These are phyloP conservation scores for Zeuzera pyrina DNA, from an alignment of 2,888 invertebrate species.

Conservation along the genomic window DNA sequence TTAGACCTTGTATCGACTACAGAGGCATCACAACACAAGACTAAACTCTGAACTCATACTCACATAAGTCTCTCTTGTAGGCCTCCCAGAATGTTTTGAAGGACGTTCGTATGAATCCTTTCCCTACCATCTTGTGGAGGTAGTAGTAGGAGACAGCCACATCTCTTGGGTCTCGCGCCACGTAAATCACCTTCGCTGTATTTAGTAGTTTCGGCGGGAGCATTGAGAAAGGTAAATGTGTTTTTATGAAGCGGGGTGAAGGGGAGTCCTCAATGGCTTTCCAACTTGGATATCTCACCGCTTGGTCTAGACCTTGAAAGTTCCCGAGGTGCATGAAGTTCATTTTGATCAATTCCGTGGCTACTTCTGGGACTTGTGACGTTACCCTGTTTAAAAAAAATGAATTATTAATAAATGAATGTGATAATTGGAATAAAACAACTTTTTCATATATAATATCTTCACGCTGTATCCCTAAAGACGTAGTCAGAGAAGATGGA, in stretches of 20 bases:
- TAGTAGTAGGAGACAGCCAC: conserved; percentile 80
- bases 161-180: conserved; percentile 81
- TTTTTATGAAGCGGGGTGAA: conserved; percentile 75
- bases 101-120: conserved; percentile 60
- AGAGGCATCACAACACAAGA: no score
- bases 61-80: conserved; percentile 73
- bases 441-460: not conserved
- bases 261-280: conserved; percentile 41
- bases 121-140: conserved; percentile 72
- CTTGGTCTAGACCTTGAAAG: conserved; percentile 53
- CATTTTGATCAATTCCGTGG: conserved; percentile 44
- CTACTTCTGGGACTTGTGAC: conserved; percentile 47
- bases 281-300: conserved; percentile 45
- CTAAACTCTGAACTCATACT: no score
- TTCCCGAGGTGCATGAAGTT: conserved; percentile 54
- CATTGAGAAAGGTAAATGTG: conserved; percentile 75
- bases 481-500: no score
- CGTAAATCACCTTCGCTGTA: conserved; percentile 76
- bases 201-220: conserved; percentile 65
- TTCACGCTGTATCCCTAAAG: no score
- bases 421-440: not conserved
- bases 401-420: not conserved
- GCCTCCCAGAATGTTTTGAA: conserved; percentile 74
- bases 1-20: no score
- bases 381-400: conserved; percentile 33